These are phyloP conservation scores for Leptinotarsa undecemlineata DNA, from an alignment of 1,140 invertebrate genomes.

Conservation along the genomic window DNA sequence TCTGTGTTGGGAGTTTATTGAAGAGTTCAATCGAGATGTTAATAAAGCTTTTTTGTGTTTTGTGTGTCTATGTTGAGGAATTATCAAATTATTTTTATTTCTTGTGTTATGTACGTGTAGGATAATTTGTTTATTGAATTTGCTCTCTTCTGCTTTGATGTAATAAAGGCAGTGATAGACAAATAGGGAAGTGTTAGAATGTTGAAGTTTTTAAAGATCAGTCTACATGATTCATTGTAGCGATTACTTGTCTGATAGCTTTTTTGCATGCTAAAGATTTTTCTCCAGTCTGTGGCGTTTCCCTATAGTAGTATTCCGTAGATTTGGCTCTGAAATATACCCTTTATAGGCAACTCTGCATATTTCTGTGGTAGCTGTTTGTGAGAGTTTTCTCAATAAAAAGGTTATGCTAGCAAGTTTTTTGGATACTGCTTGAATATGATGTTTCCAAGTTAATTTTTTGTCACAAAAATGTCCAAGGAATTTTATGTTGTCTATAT, in stretches of 20 bases:
- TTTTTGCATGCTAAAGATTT: background rate
- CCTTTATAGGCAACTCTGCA: background rate
- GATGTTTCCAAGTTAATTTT: background rate
- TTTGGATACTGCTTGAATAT: constrained; percentile 5
- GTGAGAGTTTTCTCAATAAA: background rate
- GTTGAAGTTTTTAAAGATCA: background rate
- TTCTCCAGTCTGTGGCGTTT: background rate
- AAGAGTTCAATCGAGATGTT: background rate
- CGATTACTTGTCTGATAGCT: background rate
- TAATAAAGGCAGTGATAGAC: background rate
- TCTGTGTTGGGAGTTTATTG: no score
- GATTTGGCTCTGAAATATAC: background rate
- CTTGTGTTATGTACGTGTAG: background rate
- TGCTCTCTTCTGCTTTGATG: background rate
- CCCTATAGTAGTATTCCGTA: background rate
- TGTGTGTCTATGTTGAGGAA: background rate
- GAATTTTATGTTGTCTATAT: constrained; percentile 5
- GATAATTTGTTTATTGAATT: background rate
- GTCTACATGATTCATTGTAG: background rate
- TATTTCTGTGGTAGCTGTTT: constrained; percentile 8
- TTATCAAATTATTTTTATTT: constrained; percentile 14
- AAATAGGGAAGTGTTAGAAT: background rate
- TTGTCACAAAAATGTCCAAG: background rate
- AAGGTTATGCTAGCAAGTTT: background rate
- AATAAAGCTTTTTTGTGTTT: background rate